Evolutionary conservation across 92 coral and sea anemone species (phyloP), one percentile per base, ranked within the genome.

Genomic region (Heliopora coerulea): DNA sequence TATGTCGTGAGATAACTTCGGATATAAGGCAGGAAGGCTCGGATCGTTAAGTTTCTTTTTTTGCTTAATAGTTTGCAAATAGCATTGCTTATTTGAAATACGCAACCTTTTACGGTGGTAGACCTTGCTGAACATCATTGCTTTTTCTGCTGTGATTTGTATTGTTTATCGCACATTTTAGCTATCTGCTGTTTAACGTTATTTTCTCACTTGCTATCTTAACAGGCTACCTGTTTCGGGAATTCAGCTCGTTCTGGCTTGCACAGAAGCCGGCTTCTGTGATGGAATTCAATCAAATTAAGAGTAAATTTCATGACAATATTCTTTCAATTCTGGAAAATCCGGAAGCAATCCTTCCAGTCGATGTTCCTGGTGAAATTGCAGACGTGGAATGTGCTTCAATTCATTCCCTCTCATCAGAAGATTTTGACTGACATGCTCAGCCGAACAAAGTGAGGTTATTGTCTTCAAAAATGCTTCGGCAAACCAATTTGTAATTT

Each of bases 201-300:
- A n/a, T n/a, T n/a, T n/a, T n/a, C n/a, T n/a, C n/a, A n/a, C n/a
- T 34, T 59, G 31, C 63, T 59, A 26, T 27, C 23, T 28, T 79
- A 59, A 19, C 73, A 93, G 98, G 96, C 80, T 90, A 88, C 72
- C 33, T 93, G 78, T 78, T 88, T 64, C 91, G 83, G 78, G 91
- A 93, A 84, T 93, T 93, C 73, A 90, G 86, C 79, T 83, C 89
- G 0, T 93, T 90, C 73, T 93, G 98, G 98, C 52, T 93, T 28
- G 81, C 74, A 48, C 95, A 93, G 80, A 87, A 86, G 68, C 98
- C 98, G 3, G 96, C 72, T 56, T 85, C 95, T 77, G 88, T 93
- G 7, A 93, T 93, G 98, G 88, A 87, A 56, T 90, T 93, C 62
- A 86, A 86, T 80, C 59, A 81, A 67, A 78, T 89, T 46, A 87